Conservation (phyloP, 1,140 invertebrate species). For the Palaemon carinicauda region DNA sequence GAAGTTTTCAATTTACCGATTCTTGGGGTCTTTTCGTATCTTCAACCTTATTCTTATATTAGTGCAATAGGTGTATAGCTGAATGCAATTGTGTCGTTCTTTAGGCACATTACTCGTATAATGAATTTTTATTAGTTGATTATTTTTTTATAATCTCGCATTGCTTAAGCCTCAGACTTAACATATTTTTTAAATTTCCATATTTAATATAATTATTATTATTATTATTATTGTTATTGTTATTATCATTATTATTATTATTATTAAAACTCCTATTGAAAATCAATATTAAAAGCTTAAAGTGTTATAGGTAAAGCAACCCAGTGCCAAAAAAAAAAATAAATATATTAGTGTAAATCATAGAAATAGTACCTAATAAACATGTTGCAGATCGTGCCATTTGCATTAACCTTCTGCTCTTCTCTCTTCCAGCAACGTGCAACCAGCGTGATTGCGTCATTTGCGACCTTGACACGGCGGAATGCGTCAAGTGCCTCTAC, state of each 20-base stretch:
- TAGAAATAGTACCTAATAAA: not conserved
- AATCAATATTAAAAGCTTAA: not conserved
- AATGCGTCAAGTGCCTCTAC: slow-evolving; percentile 46
- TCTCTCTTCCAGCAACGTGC: slow-evolving; percentile 15
- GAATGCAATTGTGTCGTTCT: not conserved
- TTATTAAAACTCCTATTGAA: not conserved
- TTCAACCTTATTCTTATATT: too few relatives aligned
- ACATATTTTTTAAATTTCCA: too few relatives aligned
- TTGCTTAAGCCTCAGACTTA: too few relatives aligned
- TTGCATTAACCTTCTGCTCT: not conserved
- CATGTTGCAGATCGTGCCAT: not conserved
- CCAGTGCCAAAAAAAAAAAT: too few relatives aligned
- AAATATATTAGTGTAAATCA: too few relatives aligned
- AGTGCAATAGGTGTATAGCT: not conserved
- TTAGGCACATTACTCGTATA: not conserved
- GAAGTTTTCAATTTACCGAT: too few relatives aligned
- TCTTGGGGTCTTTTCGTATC: too few relatives aligned
- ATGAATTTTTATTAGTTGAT: too few relatives aligned
- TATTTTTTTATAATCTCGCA: too few relatives aligned
- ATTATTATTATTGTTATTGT: not conserved
- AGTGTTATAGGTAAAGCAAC: not conserved
- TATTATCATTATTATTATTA: not conserved
- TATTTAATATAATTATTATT: not conserved
- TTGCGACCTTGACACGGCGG: slow-evolving; percentile 29
- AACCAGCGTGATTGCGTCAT: slow-evolving; percentile 24